A percentile compares a stretch with the other conserved stretches of the same genome.
Evolutionary conservation across 1,140 invertebrate genomes (phyloP).

Genomic region (Nilaparvata lugens): DNA sequence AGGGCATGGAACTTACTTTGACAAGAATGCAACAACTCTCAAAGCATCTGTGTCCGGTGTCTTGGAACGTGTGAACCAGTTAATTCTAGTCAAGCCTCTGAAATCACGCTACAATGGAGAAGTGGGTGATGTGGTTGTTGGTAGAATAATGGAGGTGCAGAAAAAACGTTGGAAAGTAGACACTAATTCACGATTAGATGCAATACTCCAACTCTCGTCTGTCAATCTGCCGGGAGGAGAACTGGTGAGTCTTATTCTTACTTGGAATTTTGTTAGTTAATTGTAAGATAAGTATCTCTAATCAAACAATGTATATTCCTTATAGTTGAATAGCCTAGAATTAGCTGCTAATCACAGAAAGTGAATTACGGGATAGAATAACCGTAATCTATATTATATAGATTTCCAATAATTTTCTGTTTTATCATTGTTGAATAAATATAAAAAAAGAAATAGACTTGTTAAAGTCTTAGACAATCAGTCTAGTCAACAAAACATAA

Average conservation of each 20-base stretch:
- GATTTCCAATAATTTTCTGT: too few species aligned
- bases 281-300: too few species aligned
- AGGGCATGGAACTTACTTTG: constrained; percentile 91
- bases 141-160: constrained; percentile 83
- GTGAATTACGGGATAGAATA: too few species aligned
- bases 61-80: constrained; percentile 88
- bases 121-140: constrained; percentile 95
- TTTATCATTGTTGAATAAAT: too few species aligned
- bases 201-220: constrained; percentile 78
- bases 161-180: constrained; percentile 94
- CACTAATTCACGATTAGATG: constrained; percentile 83
- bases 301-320: too few species aligned
- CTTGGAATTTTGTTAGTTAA: too few species aligned
- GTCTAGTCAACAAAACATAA: too few species aligned
- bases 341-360: too few species aligned
- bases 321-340: too few species aligned
- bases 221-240: constrained; percentile 97
- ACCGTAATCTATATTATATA: too few species aligned
- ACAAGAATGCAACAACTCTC: constrained; percentile 59
- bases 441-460: too few species aligned
- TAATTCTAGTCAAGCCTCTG: constrained; percentile 82
- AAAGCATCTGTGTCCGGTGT: constrained; percentile 90
- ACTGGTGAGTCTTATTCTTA: constrained; percentile 51
- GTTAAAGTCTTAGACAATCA: too few species aligned
- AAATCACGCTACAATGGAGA: constrained; percentile 89